phyloP scores from a whole-genome alignment of 2,888 invertebrate species.

The Watsonalla binaria region DNA sequence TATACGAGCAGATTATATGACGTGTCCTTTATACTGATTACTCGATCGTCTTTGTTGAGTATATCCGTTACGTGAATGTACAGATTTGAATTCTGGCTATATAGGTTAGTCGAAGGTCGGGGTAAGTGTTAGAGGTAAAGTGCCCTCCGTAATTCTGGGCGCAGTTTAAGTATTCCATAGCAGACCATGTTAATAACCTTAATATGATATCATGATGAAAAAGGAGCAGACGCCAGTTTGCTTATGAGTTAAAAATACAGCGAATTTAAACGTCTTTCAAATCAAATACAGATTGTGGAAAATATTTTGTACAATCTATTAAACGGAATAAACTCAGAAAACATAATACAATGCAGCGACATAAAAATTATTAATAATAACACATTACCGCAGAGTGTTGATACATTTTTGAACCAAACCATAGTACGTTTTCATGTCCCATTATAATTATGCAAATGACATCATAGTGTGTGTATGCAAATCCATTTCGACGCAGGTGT shows the following conservation, averaged over 20 bases:
- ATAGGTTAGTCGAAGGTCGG: not conserved
- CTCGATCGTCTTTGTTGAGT: conserved; percentile 30
- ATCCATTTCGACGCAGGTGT: conserved; percentile 51
- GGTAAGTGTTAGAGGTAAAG: no score
- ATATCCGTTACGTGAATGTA: conserved; percentile 12
- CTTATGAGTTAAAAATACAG: no score
- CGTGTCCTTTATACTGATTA: conserved; percentile 30
- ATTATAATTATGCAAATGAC: conserved; percentile 52
- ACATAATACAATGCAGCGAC: not conserved
- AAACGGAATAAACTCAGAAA: not conserved
- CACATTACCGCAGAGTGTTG: conserved; percentile 12
- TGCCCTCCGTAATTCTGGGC: no score
- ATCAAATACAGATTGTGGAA: no score
- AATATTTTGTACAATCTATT: not conserved
- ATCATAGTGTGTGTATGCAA: conserved; percentile 34
- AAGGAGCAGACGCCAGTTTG: no score
- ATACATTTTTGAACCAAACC: conserved; percentile 33
- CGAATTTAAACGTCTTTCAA: no score
- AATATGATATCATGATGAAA: no score
- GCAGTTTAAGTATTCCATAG: no score
- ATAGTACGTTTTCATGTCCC: conserved; percentile 27
- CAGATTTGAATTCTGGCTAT: not conserved
- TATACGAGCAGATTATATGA: conserved; percentile 46
- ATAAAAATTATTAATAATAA: not conserved
- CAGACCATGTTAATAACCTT: no score